These are phyloP conservation scores for Drosophila micromelanica DNA, from an alignment of 1,140 invertebrate genomes.

Conservation along the genomic window DNA sequence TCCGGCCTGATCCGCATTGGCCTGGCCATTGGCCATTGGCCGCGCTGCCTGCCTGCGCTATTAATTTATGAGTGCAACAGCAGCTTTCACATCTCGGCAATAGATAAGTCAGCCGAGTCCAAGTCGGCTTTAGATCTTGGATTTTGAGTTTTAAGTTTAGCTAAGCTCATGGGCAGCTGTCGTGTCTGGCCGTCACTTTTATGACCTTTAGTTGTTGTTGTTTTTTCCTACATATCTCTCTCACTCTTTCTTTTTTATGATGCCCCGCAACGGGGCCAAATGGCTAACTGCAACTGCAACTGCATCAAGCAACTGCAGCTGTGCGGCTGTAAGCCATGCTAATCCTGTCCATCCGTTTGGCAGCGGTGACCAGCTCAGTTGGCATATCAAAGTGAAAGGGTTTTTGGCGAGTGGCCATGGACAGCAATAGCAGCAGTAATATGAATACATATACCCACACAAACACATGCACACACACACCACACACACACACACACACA, in stretches of 20 bases:
- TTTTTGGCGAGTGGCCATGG: conserved; percentile 55
- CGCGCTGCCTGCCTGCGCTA: conserved; percentile 48
- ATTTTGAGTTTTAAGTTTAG: conserved; percentile 17
- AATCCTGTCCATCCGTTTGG: conserved; percentile 74
- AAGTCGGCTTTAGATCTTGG: not conserved
- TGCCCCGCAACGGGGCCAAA: conserved; percentile 18
- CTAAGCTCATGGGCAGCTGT: conserved; percentile 38
- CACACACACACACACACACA: conserved; percentile 11
- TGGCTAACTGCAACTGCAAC: not conserved
- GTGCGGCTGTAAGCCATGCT: conserved; percentile 61
- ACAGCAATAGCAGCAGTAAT: conserved; percentile 14
- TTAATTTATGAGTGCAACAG: conserved; percentile 76
- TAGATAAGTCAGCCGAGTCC: conserved; percentile 56
- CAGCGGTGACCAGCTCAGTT: conserved; percentile 62
- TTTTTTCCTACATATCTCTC: conserved; percentile 14
- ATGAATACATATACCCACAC: conserved; percentile 23
- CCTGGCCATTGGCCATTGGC: conserved; percentile 2
- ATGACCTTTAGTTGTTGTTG: conserved; percentile 58
- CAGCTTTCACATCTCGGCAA: conserved; percentile 70
- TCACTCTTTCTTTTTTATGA: conserved; percentile 53
- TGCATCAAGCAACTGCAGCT: conserved; percentile 26
- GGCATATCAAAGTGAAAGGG: conserved; percentile 78
- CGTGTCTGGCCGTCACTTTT: conserved; percentile 61
- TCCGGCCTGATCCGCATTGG: conserved; percentile 5
- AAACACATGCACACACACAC: conserved; percentile 7